Evolutionary conservation across 2,888 invertebrate species (phyloP).

Genomic region (Mesorhabditis spiculigera): DNA sequence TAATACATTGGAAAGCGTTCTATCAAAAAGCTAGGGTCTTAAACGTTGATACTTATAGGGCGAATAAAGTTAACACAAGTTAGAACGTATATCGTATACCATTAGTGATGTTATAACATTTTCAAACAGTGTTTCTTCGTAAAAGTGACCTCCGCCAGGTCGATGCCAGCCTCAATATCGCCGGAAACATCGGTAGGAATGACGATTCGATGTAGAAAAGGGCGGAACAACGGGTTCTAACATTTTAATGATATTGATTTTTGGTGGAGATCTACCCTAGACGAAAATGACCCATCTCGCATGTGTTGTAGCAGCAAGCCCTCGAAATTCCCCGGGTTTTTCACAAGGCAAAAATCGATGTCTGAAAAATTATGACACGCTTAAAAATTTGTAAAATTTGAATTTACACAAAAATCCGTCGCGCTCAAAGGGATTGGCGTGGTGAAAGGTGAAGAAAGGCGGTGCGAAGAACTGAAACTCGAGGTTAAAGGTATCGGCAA

Average conservation of each 20-base stretch:
- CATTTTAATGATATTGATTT: neutral
- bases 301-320: constrained; percentile 30
- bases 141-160: no score
- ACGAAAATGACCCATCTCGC: no score
- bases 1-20: no score
- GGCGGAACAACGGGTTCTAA: constrained; percentile 22
- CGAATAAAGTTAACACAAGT: no score
- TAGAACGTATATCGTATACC: no score
- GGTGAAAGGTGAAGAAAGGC: constrained; percentile 66
- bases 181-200: no score
- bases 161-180: no score
- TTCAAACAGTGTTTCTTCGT: no score
- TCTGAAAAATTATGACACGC: neutral
- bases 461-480: constrained; percentile 35
- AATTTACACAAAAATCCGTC: constrained; percentile 64
- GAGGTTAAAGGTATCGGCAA: no score
- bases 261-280: neutral
- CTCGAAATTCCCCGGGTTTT: constrained; percentile 30
- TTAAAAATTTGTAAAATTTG: constrained; percentile 31
- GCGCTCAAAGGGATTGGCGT: constrained; percentile 75
- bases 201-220: constrained; percentile 68
- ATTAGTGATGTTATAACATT: no score
- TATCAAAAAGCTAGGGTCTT: no score
- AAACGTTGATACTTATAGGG: no score
- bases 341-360: constrained; percentile 16